Evolutionary conservation across 2,888 invertebrate genomes (phyloP).

Genomic region (Calameuta idolon): DNA sequence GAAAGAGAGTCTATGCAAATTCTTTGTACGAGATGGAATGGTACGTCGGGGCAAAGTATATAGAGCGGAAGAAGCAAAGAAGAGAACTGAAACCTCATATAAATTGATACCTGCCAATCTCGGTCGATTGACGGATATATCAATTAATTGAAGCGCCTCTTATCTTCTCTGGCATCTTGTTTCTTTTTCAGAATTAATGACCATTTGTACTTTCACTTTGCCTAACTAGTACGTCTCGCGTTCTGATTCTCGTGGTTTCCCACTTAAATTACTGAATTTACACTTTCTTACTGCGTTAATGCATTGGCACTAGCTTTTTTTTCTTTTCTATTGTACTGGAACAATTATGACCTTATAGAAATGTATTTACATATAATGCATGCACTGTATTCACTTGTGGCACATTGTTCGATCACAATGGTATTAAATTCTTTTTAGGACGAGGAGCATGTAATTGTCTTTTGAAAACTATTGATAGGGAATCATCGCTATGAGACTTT

Average conservation of each 20-base stretch:
- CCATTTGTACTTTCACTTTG: not conserved
- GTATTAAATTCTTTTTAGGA: not conserved
- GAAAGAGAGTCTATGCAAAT: not conserved
- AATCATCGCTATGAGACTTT: not conserved
- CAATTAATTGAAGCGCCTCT: not conserved
- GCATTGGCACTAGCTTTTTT: not conserved
- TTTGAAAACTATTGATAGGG: not conserved
- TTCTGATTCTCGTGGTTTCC: not conserved
- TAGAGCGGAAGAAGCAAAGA: not conserved
- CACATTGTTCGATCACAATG: not conserved
- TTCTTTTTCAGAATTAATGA: not conserved
- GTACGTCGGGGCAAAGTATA: not conserved
- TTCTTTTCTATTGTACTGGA: not conserved
- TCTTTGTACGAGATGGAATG: not conserved
- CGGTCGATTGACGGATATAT: not conserved
- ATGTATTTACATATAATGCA: not conserved
- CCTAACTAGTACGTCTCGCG: not conserved
- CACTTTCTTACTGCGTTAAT: not conserved
- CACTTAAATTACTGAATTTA: not conserved
- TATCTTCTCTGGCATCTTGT: not conserved
- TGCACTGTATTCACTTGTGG: not conserved
- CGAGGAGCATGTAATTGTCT: not conserved
- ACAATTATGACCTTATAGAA: not conserved
- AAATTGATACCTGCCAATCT: not conserved
- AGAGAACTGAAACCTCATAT: not conserved